These are phyloP conservation scores for Osmoderma eremita DNA, from an alignment of 2,888 invertebrate species.

Conservation along the genomic window DNA sequence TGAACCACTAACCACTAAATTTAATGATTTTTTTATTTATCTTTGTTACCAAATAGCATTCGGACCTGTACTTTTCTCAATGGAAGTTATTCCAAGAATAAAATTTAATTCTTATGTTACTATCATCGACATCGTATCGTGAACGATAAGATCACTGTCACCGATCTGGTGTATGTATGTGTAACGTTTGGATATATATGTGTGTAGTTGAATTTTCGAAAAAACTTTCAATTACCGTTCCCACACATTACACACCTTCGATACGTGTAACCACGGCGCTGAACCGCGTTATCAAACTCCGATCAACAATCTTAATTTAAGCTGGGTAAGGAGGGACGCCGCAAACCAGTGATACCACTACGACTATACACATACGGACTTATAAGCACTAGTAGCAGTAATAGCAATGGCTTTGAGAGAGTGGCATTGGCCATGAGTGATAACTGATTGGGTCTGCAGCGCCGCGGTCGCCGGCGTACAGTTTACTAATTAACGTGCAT, in stretches of 20 bases:
- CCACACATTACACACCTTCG: slow-evolving; percentile 49
- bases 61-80: not conserved
- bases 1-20: too few species aligned
- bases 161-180: slow-evolving; percentile 21
- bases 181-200: slow-evolving; percentile 18
- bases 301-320: slow-evolving; percentile 50
- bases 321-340: slow-evolving; percentile 41
- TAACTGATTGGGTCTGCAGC: slow-evolving; percentile 53
- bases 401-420: slow-evolving; percentile 37
- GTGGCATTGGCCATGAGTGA: slow-evolving; percentile 49
- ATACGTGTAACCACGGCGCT: slow-evolving; percentile 50
- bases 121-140: not conserved
- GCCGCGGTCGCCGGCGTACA: slow-evolving; percentile 52
- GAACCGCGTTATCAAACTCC: slow-evolving; percentile 35
- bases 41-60: too few species aligned
- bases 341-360: slow-evolving; percentile 31
- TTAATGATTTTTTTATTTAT: too few species aligned
- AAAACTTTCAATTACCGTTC: slow-evolving; percentile 51
- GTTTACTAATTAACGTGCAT: slow-evolving; percentile 55
- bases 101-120: slow-evolving; percentile 1
- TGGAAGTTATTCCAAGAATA: slow-evolving; percentile 3
- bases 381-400: slow-evolving; percentile 34
- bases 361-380: slow-evolving; percentile 14
- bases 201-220: slow-evolving; percentile 10
- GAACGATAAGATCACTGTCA: slow-evolving; percentile 17